Evolutionary conservation across 2,113 vertebrate species (phyloP).

Genomic region (sheep (Ovis aries)): ARS-UI_Ramb_v3.0 NC_056054.1:262868501-262869000

Average conservation of each 20-base stretch:
- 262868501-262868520: not conserved
- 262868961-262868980: too few relatives aligned
- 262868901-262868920: too few relatives aligned
- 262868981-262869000: too few relatives aligned
- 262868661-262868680: rapidly evolving
- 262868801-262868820: not conserved
- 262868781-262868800: not conserved
- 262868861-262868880: too few relatives aligned
- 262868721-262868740: not conserved
- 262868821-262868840: not conserved
- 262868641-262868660: not conserved
- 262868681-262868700: not conserved
- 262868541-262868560: not conserved
- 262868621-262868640: not conserved
- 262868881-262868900: too few relatives aligned
- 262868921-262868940: too few relatives aligned
- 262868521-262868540: not conserved
- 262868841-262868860: not conserved
- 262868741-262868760: not conserved
- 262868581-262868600: not conserved
- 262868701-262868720: not conserved
- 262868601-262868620: not conserved
- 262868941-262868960: too few relatives aligned
- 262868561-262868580: not conserved
- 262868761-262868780: not conserved